Conservation (phyloP, 2,113 vertebrate genomes). For the Pimephales promelas region DNA sequence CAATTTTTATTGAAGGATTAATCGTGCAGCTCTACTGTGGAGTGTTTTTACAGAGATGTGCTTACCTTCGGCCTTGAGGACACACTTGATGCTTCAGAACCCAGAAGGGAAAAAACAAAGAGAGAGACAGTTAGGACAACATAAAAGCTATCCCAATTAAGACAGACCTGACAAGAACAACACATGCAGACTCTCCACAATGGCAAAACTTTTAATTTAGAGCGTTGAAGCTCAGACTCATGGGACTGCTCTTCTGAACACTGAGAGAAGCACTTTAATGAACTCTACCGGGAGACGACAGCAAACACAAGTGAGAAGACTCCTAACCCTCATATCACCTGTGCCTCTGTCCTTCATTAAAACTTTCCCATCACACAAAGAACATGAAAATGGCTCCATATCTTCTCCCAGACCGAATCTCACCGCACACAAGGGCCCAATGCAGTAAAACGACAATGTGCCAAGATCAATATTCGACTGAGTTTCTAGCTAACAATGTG, state of each 20-base stretch:
- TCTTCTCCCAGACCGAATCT: background rate
- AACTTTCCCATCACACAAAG: background rate
- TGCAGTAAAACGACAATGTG: background rate
- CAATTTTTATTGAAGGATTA: no score
- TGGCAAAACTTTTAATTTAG: constrained; percentile 3
- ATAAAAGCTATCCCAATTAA: background rate
- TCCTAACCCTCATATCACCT: background rate
- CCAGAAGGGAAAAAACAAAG: background rate
- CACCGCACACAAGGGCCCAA: background rate
- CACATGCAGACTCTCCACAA: background rate
- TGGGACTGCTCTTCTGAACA: constrained; percentile 12
- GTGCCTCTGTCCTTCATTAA: constrained; percentile 16
- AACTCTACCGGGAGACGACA: constrained; percentile 36
- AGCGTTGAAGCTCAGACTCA: background rate
- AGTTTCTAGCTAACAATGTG: constrained; percentile 3
- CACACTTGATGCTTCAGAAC: constrained; percentile 70
- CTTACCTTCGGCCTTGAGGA: constrained; percentile 78
- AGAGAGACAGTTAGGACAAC: constrained; percentile 31
- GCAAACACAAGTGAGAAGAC: constrained; percentile 9
- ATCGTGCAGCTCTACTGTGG: no score
- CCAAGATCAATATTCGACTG: background rate
- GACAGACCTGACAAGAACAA: constrained; percentile 12
- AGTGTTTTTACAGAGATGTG: background rate
- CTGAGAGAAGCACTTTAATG: constrained; percentile 25
- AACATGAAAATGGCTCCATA: constrained; percentile 6